These are phyloP conservation scores for Eupithecia pulchellata DNA, from an alignment of 2,888 invertebrate genomes.

Conservation along the genomic window DNA sequence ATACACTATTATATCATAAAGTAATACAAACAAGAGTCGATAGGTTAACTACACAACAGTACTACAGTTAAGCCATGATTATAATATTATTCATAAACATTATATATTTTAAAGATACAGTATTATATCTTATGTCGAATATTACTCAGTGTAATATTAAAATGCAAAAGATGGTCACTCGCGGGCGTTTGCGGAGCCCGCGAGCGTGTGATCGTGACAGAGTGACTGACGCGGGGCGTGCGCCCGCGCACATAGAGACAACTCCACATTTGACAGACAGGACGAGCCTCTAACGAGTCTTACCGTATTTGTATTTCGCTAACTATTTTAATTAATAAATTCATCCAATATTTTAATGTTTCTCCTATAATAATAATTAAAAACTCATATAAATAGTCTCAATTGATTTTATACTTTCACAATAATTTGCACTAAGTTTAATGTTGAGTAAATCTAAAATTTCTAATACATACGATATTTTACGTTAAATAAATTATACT, in stretches of 20 bases:
- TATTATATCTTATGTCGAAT: conserved; percentile 73
- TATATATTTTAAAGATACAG: conserved; percentile 76
- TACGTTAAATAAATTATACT: conserved; percentile 84
- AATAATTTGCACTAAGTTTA: conserved; percentile 85
- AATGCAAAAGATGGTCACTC: conserved; percentile 67
- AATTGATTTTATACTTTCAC: conserved; percentile 80
- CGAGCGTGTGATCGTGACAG: conserved; percentile 31
- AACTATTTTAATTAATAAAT: conserved; percentile 86
- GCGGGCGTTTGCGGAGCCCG: conserved; percentile 46
- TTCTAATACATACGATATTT: conserved; percentile 84
- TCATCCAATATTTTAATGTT: conserved; percentile 84
- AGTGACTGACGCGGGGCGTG: conserved; percentile 18
- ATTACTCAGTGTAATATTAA: conserved; percentile 74
- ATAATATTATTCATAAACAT: conserved; percentile 81
- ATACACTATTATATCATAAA: conserved; percentile 78
- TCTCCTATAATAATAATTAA: conserved; percentile 85
- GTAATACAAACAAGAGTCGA: conserved; percentile 84
- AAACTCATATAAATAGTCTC: conserved; percentile 85
- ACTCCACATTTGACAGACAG: conserved; percentile 73
- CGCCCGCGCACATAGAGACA: conserved; percentile 41
- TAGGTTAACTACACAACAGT: conserved; percentile 84
- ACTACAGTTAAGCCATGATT: conserved; percentile 84
- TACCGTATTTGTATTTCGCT: conserved; percentile 85
- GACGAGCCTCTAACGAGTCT: conserved; percentile 81
- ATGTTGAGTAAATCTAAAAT: conserved; percentile 85